Percentiles rank a stretch among this genome's conserved stretches.
Conservation (phyloP, 2,113 vertebrate species). For the Oreochromis spilurus region DNA sequence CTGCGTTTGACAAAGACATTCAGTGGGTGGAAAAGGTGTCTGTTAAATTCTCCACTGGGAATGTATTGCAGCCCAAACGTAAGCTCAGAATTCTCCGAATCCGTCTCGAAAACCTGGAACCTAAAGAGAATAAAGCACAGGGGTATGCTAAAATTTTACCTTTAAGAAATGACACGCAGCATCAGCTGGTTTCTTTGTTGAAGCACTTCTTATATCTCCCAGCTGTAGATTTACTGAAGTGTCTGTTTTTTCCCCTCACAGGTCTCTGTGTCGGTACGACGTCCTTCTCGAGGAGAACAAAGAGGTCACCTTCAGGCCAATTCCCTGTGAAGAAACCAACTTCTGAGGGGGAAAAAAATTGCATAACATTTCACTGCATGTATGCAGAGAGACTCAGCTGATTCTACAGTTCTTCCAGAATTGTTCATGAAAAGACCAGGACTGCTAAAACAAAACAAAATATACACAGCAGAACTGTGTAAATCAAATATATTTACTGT, state of each 20-base stretch:
- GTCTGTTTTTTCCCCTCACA: slow-evolving; percentile 20
- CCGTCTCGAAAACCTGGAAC: slow-evolving; percentile 73
- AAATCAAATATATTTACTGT: not conserved
- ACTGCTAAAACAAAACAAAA: not conserved
- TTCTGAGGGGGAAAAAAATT: slow-evolving; percentile 50
- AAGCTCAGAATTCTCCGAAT: slow-evolving; percentile 84
- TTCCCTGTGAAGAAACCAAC: slow-evolving; percentile 73
- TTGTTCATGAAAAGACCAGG: not conserved
- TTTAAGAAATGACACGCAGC: not conserved
- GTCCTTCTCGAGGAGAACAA: slow-evolving; percentile 78
- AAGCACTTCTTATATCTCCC: not conserved
- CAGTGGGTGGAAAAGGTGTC: slow-evolving; percentile 74
- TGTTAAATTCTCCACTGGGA: slow-evolving; percentile 77
- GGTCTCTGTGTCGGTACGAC: slow-evolving; percentile 87
- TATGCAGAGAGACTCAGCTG: not conserved
- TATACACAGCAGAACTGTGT: not conserved
- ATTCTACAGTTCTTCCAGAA: not conserved
- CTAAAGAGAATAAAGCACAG: slow-evolving; percentile 58
- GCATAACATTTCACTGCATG: not conserved
- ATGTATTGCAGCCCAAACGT: slow-evolving; percentile 70
- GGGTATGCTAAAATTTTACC: not conserved
- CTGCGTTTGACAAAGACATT: slow-evolving; percentile 79
- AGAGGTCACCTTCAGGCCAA: slow-evolving; percentile 73
- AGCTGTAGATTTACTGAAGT: not conserved
- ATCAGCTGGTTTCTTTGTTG: not conserved